These are phyloP conservation scores for Malthinus flaveolus DNA, from an alignment of 2,888 invertebrate genomes.

Conservation along the genomic window DNA sequence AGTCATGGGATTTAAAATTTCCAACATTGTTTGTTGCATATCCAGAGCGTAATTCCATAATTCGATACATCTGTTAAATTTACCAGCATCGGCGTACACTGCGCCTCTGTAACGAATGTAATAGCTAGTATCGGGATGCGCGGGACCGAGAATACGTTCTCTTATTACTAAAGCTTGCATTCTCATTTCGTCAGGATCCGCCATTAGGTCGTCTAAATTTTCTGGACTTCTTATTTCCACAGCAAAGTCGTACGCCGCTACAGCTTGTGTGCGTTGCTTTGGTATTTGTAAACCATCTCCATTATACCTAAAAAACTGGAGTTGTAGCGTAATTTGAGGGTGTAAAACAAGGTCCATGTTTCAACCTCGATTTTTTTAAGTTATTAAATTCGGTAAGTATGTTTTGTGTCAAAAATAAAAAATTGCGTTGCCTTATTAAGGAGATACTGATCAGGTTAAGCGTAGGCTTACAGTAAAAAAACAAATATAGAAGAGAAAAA, in stretches of 20 bases:
- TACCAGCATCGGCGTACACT: constrained; percentile 89
- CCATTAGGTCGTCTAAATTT: constrained; percentile 81
- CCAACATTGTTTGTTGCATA: constrained; percentile 92
- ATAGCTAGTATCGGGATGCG: constrained; percentile 96
- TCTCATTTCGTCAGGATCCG: constrained; percentile 94
- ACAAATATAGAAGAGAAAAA: too few species aligned
- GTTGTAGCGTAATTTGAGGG: too few species aligned
- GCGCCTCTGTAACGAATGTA: constrained; percentile 79
- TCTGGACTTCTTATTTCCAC: constrained; percentile 79
- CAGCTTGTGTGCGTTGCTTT: constrained; percentile 70
- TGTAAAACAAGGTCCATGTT: too few species aligned
- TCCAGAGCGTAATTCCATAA: constrained; percentile 97
- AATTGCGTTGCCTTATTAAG: too few species aligned
- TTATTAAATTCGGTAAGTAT: too few species aligned
- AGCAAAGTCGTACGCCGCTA: constrained; percentile 87
- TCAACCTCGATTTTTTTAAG: too few species aligned
- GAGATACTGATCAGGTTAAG: too few species aligned
- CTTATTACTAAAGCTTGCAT: constrained; percentile 93
- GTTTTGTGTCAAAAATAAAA: too few species aligned
- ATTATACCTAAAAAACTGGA: constrained; percentile 41
- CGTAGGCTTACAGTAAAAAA: too few species aligned
- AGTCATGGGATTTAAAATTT: constrained; percentile 92
- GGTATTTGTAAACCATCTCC: constrained; percentile 67
- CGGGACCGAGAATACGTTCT: constrained; percentile 87
- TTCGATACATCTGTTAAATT: constrained; percentile 88